These are phyloP conservation scores for Drosophila longiperda DNA, from an alignment of 2,888 invertebrate genomes.

Conservation along the genomic window DNA sequence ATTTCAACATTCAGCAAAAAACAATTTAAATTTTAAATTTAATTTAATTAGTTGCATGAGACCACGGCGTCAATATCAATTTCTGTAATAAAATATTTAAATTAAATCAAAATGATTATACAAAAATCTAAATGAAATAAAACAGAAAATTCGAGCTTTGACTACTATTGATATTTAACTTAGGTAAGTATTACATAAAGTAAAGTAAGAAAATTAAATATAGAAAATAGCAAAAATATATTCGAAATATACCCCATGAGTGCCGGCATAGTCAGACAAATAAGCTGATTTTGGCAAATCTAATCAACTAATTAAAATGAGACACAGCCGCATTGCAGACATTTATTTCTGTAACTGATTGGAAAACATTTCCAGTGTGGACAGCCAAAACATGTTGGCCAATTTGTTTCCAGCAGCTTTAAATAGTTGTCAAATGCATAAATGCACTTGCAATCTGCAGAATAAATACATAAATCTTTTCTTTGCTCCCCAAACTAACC, in stretches of 20 bases:
- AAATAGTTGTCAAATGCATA: conserved; percentile 21
- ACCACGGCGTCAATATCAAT: neutral
- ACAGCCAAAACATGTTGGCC: conserved; percentile 31
- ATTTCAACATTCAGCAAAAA: too few relatives aligned
- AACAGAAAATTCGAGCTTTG: neutral
- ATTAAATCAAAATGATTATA: neutral
- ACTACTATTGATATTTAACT: neutral
- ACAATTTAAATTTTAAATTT: neutral
- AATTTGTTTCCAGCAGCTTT: conserved; percentile 23
- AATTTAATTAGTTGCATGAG: neutral
- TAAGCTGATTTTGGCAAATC: neutral
- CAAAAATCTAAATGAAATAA: neutral
- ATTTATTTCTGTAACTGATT: conserved; percentile 2
- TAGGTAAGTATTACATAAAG: neutral
- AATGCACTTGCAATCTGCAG: conserved; percentile 6
- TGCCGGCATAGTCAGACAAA: neutral
- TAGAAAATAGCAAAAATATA: neutral
- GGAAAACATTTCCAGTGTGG: conserved; percentile 23
- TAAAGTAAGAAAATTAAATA: neutral
- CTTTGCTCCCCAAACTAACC: conserved; percentile 3
- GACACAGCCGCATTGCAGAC: conserved; percentile 39
- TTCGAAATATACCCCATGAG: conserved; percentile 13
- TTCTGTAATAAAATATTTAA: neutral
- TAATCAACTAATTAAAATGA: conserved; percentile 55
- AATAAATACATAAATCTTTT: conserved; percentile 24